Conservation (phyloP, 2,888 invertebrate species). For the Dendrolimus pini region DNA sequence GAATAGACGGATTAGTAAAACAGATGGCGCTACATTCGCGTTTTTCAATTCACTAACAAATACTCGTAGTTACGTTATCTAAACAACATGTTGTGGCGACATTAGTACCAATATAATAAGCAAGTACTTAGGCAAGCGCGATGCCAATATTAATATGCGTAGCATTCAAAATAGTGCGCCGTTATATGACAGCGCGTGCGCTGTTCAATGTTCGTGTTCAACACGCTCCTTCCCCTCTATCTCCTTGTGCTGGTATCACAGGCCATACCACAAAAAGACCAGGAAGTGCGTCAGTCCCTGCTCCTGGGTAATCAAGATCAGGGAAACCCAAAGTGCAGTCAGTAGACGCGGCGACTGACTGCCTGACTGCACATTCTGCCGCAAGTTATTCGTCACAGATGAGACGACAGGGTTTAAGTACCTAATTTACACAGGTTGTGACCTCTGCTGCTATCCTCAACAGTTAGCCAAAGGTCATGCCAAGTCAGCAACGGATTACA, state of each 20-base stretch:
- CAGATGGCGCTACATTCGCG: too few relatives aligned
- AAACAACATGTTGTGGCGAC: too few relatives aligned
- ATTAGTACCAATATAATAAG: too few relatives aligned
- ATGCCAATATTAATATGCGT: too few relatives aligned
- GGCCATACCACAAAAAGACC: background rate
- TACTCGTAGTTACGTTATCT: too few relatives aligned
- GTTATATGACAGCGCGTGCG: too few relatives aligned
- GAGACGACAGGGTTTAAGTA: background rate
- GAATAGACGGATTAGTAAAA: too few relatives aligned
- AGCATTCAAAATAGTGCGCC: too few relatives aligned
- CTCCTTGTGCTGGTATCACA: background rate
- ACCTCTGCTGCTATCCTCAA: background rate
- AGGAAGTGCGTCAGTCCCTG: background rate
- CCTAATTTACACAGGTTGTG: background rate
- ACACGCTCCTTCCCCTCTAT: too few relatives aligned
- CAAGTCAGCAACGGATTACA: background rate
- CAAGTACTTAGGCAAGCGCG: too few relatives aligned
- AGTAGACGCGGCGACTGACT: background rate
- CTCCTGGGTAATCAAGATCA: background rate
- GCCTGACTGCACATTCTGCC: background rate
- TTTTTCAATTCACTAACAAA: too few relatives aligned
- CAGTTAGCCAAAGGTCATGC: background rate
- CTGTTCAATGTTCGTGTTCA: too few relatives aligned
- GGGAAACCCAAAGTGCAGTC: background rate
- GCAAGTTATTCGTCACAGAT: background rate